Evolutionary conservation across 2,797 vertebrate species (phyloP).

Genomic region (Lutjanus campechanus): DNA sequence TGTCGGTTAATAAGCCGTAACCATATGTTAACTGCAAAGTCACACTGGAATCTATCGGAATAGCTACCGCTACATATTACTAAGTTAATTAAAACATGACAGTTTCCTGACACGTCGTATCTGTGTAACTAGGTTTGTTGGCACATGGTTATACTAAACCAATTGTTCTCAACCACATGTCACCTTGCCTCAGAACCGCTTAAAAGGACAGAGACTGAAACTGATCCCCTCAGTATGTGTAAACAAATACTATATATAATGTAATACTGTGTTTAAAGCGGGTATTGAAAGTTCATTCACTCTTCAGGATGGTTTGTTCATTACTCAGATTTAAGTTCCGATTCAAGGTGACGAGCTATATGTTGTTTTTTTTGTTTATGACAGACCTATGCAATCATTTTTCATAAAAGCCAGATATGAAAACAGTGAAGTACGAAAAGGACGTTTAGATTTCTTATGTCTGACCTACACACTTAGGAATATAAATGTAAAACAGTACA

Average conservation of each 20-base stretch:
- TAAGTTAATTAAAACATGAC: background rate
- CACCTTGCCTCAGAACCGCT: conserved; percentile 4
- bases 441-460: too few relatives aligned
- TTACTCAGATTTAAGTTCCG: background rate
- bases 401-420: too few relatives aligned
- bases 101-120: too few relatives aligned
- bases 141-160: background rate
- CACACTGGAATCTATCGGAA: conserved; percentile 6
- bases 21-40: conserved; percentile 39
- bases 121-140: background rate
- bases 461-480: too few relatives aligned
- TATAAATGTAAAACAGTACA: too few relatives aligned
- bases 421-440: too few relatives aligned
- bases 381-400: too few relatives aligned
- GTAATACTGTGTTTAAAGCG: too few relatives aligned
- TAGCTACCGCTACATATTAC: background rate
- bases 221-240: conserved; percentile 9
- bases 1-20: background rate
- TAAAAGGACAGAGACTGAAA: conserved; percentile 25
- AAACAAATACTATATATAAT: conserved; percentile 9
- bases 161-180: background rate
- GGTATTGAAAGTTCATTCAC: background rate
- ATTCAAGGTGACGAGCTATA: background rate
- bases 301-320: background rate
- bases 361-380: too few relatives aligned